These are phyloP conservation scores for Daphoenositta chrysoptera DNA, from an alignment of 2,113 vertebrate species.

Conservation along the genomic window DNA sequence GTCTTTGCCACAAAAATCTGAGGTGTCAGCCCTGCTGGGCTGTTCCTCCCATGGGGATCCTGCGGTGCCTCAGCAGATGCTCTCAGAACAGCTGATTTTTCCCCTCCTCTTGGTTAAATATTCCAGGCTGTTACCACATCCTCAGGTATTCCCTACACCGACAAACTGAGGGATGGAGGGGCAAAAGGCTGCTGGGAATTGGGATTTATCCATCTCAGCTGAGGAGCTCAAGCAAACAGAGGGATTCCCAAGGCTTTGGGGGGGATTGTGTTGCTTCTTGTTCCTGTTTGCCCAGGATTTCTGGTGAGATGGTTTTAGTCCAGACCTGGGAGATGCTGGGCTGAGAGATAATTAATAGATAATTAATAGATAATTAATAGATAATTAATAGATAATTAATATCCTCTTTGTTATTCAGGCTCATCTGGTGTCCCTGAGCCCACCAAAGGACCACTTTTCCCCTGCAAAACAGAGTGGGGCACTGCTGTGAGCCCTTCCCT, in stretches of 20 bases:
- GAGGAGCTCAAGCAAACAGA: not conserved
- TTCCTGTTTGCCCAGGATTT: not conserved
- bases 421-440: not conserved
- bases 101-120: not conserved
- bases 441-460: not conserved
- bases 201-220: not conserved
- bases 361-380: not conserved
- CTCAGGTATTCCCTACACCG: fast-evolving
- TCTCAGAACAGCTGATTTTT: not conserved
- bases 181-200: not conserved
- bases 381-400: not conserved
- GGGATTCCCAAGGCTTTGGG: not conserved
- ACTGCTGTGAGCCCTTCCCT: not conserved
- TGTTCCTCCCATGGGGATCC: fast-evolving
- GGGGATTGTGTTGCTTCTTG: not conserved
- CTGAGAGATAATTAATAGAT: not conserved
- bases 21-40: not conserved
- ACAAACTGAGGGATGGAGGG: not conserved
- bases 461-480: not conserved
- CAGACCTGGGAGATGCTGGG: not conserved
- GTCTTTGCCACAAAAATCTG: not conserved
- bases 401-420: not conserved
- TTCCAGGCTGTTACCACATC: not conserved
- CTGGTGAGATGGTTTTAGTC: not conserved
- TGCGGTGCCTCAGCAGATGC: not conserved